phyloP scores from a whole-genome alignment of 2,797 vertebrate species.

The Protosalanx chinensis region DNA sequence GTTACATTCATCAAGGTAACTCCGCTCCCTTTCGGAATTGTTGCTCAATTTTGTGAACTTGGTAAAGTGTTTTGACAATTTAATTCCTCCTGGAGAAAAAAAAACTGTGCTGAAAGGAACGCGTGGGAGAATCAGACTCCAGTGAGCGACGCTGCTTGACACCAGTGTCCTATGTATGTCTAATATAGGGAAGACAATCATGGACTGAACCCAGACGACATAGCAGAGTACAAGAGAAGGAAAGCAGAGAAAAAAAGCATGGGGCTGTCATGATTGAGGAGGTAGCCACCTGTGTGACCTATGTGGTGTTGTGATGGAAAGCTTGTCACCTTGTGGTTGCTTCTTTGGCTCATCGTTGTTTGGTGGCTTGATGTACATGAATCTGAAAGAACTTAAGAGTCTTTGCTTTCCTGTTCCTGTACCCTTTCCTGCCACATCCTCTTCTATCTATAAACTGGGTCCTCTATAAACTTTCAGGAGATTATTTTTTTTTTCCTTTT shows the following conservation, averaged over 20 bases:
- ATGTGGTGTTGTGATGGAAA: conserved; percentile 52
- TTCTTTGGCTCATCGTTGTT: conserved; percentile 24
- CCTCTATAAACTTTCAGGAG: conserved; percentile 24
- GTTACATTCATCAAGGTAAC: neutral
- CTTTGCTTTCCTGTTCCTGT: neutral
- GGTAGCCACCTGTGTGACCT: conserved; percentile 67
- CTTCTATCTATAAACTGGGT: conserved; percentile 43
- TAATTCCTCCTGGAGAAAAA: neutral
- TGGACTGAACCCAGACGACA: conserved; percentile 78
- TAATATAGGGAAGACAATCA: conserved; percentile 78
- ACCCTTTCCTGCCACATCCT: conserved; percentile 39
- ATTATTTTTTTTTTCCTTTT: neutral
- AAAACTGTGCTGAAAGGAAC: neutral
- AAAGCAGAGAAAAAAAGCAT: conserved; percentile 81
- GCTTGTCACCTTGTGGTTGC: conserved; percentile 26
- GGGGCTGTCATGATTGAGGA: conserved; percentile 64
- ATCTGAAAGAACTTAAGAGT: neutral
- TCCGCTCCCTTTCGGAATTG: neutral
- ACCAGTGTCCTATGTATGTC: neutral
- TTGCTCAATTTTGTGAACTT: neutral
- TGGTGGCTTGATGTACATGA: conserved; percentile 3
- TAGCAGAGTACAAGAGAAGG: conserved; percentile 79
- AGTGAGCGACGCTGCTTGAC: neutral
- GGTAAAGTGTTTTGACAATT: neutral
- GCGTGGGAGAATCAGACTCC: neutral